Conservation (phyloP, 2,888 invertebrate species). For the Nymphalis polychloros region DNA sequence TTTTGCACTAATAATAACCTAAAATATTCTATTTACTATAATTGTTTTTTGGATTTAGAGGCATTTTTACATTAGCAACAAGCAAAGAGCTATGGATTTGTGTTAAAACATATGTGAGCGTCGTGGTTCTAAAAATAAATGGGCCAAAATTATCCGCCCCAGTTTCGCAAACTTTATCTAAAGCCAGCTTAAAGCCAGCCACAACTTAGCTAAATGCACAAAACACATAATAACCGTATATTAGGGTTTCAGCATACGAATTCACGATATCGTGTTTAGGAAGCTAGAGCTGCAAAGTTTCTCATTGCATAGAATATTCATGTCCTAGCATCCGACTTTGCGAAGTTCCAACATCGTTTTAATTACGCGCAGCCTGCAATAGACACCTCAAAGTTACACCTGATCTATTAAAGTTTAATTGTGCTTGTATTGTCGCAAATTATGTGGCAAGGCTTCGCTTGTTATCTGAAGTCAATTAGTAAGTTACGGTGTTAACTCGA, state of each 20-base stretch:
- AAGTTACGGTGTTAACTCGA: constrained; percentile 5
- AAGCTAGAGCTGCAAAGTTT: constrained; percentile 33
- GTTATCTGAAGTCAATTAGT: constrained; percentile 7
- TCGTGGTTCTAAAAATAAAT: constrained; percentile 22
- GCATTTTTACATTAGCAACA: not conserved
- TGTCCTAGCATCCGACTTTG: constrained; percentile 41
- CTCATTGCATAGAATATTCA: constrained; percentile 44
- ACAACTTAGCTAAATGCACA: constrained; percentile 37
- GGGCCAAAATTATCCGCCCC: constrained; percentile 32
- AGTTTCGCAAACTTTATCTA: constrained; percentile 33
- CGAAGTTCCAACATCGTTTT: constrained; percentile 43
- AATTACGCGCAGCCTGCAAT: constrained; percentile 41
- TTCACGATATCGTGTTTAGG: constrained; percentile 33
- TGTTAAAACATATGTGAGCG: constrained; percentile 8
- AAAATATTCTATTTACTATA: too few species aligned
- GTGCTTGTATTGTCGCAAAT: constrained; percentile 22
- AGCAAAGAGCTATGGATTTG: constrained; percentile 12
- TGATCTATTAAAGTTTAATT: constrained; percentile 45
- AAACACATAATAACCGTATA: constrained; percentile 35
- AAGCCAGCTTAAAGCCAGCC: constrained; percentile 26
- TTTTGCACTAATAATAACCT: too few species aligned
- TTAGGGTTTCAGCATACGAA: constrained; percentile 33
- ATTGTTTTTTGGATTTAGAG: not conserved
- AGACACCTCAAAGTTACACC: constrained; percentile 32
- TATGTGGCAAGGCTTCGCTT: not conserved